Evolutionary conservation across 2,113 vertebrate species (phyloP), one percentile per base, ranked within the genome.

Genomic region (Sakesphorus luctuosus): DNA sequence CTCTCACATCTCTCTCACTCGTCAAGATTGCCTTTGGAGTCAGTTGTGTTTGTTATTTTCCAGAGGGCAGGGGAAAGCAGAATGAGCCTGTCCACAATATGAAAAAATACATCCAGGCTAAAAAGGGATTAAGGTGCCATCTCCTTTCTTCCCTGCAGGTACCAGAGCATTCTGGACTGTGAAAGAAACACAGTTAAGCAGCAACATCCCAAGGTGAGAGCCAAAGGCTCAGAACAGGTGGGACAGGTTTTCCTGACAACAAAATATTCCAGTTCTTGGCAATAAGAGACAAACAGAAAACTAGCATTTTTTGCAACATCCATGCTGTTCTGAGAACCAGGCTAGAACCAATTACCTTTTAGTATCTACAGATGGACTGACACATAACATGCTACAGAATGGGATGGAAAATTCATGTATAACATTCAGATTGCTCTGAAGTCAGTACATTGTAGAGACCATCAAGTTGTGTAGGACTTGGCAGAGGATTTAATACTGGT

Each of bases 101-200:
- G 6, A 15, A 67, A 91, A 82, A 84, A 44, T 6, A 11, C 4
- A 40, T 36, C 43, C 55, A 31, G 19, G 12, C 13, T 93, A 43
- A 56, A 79, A 81, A 61, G 7, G 6, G 18, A 33, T 47, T 61
- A 21, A 89, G 13, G 5, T 46, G 36, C 16, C 53, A 62, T 65
- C 3, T 96, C 5, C 46, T 90, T 18, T 96, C 89, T 82, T 86
- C 46, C 33, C 19, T 80, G 80, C 92, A 99, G 99, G 87, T 99
- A 98, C 95, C 98, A 99, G 93, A 98, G 97, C 84, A 97, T 95
- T 82, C 59, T 93, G 58, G 97, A 98, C 3, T 38, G 97, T 61
- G 97, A 96, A 76, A 94, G 63, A 61, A 59, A 13, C 65, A 90
- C 73, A 61, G 86, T 90, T 28, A 93, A 69, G 28, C 87, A 97